These are phyloP conservation scores for Drosophila teissieri DNA, from an alignment of 1,140 invertebrate genomes.

Conservation along the genomic window DNA sequence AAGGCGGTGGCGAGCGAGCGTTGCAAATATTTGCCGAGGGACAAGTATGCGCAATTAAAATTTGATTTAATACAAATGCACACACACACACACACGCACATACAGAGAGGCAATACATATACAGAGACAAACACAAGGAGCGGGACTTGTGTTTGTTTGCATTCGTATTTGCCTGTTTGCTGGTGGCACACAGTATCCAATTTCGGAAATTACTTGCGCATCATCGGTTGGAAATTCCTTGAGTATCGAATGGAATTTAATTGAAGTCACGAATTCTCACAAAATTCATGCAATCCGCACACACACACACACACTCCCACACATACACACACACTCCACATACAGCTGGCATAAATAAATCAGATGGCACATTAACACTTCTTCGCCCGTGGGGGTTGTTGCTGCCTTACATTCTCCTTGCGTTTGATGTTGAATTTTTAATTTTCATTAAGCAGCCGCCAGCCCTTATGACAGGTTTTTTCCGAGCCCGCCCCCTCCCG, in stretches of 20 bases:
- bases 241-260: conserved; percentile 84
- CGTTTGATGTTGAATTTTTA: conserved; percentile 83
- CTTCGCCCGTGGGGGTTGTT: conserved; percentile 7
- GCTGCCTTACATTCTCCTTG: conserved; percentile 58
- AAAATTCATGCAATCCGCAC: conserved; percentile 73
- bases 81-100: conserved; percentile 32
- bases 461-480: conserved; percentile 51
- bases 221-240: conserved; percentile 80
- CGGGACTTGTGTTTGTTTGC: conserved; percentile 39
- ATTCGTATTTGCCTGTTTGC: conserved; percentile 64
- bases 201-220: conserved; percentile 82
- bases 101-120: not conserved
- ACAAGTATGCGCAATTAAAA: conserved; percentile 83
- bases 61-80: conserved; percentile 81
- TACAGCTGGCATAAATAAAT: conserved; percentile 74
- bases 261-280: conserved; percentile 81
- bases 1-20: conserved; percentile 70
- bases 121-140: not conserved
- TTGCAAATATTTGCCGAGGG: conserved; percentile 79
- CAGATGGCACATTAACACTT: conserved; percentile 82
- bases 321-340: conserved; percentile 9
- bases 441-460: conserved; percentile 77
- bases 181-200: conserved; percentile 78
- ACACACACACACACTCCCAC: conserved; percentile 10
- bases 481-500: not conserved